These are phyloP conservation scores for Palythoa grandis DNA, from an alignment of 92 coral and sea anemone species.

Conservation along the genomic window DNA sequence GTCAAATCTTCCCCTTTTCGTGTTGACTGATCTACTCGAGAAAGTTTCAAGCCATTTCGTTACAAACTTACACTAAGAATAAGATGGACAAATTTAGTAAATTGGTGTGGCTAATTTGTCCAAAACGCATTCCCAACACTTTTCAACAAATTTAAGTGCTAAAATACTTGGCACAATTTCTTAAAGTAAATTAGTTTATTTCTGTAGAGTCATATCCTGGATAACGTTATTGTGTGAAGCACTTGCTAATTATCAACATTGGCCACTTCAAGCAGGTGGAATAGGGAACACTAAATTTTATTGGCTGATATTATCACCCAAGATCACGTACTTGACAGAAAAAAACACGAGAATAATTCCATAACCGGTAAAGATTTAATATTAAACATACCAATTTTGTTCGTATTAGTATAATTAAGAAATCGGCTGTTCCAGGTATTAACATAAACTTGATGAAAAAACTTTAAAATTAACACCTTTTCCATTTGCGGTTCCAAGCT, in stretches of 20 bases:
- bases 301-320: constrained; percentile 26
- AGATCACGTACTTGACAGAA: constrained; percentile 43
- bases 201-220: background rate
- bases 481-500: background rate
- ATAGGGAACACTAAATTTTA: background rate
- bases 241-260: constrained; percentile 17
- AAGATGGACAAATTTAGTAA: background rate
- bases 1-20: background rate
- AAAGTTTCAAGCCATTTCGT: background rate
- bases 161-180: constrained; percentile 11
- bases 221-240: constrained; percentile 27
- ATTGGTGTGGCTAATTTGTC: background rate
- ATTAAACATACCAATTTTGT: background rate
- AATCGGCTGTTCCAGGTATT: background rate
- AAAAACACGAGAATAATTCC: constrained; percentile 9
- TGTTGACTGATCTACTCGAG: background rate
- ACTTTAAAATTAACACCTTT: background rate
- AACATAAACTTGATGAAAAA: background rate
- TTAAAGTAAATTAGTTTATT: background rate
- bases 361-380: constrained; percentile 22
- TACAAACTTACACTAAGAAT: background rate
- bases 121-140: background rate
- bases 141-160: background rate
- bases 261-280: constrained; percentile 12
- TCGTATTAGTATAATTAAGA: background rate